A percentile compares a stretch with the other conserved stretches of the same genome.
These are phyloP conservation scores for Serilophus lunatus DNA, from an alignment of 2,113 vertebrate genomes.

Conservation along the genomic window DNA sequence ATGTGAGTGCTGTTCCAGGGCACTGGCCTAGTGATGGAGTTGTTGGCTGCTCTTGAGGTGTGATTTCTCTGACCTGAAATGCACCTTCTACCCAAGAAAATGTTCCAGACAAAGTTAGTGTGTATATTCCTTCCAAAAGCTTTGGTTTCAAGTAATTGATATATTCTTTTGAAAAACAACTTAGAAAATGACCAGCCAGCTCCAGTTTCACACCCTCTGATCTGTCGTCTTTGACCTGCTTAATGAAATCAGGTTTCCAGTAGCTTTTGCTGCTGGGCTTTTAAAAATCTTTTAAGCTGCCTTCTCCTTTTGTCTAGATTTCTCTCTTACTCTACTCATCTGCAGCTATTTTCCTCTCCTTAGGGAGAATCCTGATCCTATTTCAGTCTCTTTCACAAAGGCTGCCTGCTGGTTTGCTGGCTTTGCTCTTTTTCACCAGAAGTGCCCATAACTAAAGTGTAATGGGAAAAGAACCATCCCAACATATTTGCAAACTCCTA, in stretches of 20 bases:
- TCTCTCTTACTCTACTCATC: neutral
- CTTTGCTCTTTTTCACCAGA: slow-evolving; percentile 5
- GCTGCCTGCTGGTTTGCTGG: slow-evolving; percentile 13
- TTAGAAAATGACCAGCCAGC: slow-evolving; percentile 21
- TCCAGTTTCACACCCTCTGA: slow-evolving; percentile 11
- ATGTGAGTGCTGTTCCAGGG: neutral
- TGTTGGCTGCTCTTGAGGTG: neutral
- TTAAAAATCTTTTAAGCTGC: neutral
- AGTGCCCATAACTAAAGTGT: neutral
- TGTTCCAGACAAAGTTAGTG: neutral
- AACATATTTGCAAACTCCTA: neutral
- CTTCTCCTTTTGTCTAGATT: neutral
- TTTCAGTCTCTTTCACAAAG: slow-evolving; percentile 29
- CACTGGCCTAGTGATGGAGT: neutral
- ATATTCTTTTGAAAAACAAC: slow-evolving; percentile 17
- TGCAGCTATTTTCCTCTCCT: slow-evolving; percentile 37
- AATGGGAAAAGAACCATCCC: neutral
- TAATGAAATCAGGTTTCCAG: slow-evolving; percentile 22
- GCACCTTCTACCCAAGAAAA: neutral
- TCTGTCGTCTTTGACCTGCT: slow-evolving; percentile 45
- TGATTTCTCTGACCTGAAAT: neutral
- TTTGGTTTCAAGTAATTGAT: slow-evolving; percentile 8
- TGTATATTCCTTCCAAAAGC: neutral
- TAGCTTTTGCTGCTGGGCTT: slow-evolving; percentile 23
- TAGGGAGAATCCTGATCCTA: slow-evolving; percentile 12